Conservation (phyloP, 92 coral and sea anemone species). For the Pocillopora meandrina region DNA sequence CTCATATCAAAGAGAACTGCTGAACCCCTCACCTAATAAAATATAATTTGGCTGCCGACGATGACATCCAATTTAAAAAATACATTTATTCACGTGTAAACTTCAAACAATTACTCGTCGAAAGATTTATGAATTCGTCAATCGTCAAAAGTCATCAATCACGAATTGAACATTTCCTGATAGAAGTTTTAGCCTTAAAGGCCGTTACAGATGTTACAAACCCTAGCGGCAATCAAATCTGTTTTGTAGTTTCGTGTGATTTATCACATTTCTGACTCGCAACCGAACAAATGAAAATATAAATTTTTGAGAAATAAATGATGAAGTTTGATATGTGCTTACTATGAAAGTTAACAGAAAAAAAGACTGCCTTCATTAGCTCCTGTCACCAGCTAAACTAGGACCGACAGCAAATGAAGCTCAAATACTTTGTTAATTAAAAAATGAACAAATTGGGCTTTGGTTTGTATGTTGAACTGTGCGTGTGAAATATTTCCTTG, state of each 20-base stretch:
- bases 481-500: too few species aligned
- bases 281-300: background rate
- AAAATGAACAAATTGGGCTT: slow-evolving; percentile 22
- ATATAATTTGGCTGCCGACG: background rate
- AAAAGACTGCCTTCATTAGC: background rate
- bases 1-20: slow-evolving; percentile 10
- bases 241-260: background rate
- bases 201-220: background rate
- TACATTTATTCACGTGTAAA: background rate
- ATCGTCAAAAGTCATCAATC: slow-evolving; percentile 4
- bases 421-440: slow-evolving; percentile 23
- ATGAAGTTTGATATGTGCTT: too few species aligned
- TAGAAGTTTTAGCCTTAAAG: background rate
- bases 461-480: background rate
- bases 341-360: background rate
- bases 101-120: background rate
- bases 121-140: slow-evolving; percentile 19
- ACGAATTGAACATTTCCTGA: background rate
- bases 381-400: background rate
- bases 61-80: background rate
- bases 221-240: slow-evolving; percentile 10
- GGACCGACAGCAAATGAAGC: slow-evolving; percentile 8
- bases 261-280: background rate
- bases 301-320: background rate
- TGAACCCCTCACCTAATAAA: background rate